Evolutionary conservation across 2,888 invertebrate genomes (phyloP).

Genomic region (Macaria notata): DNA sequence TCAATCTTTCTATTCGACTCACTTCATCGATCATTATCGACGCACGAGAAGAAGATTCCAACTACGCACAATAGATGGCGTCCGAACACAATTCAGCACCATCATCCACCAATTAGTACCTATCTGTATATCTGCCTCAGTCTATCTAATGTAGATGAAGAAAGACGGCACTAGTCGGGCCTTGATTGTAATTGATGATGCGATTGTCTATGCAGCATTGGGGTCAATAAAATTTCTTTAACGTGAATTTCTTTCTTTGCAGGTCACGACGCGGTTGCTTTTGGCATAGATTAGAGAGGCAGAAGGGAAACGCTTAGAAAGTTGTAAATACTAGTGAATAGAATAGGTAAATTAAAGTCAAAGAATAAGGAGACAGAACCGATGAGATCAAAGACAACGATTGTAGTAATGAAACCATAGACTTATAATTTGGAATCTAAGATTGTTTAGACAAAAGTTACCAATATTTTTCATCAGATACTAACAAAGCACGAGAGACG

Average conservation of each 20-base stretch:
- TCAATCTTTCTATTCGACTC: constrained; percentile 48
- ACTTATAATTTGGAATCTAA: too few species aligned
- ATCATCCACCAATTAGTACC: constrained; percentile 76
- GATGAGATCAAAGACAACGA: too few species aligned
- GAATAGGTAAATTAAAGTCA: too few species aligned
- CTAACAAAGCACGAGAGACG: too few species aligned
- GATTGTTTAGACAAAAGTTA: too few species aligned
- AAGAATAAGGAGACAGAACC: too few species aligned
- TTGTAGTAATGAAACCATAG: too few species aligned
- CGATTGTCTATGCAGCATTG: constrained; percentile 67
- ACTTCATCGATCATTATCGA: constrained; percentile 78
- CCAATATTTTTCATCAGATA: too few species aligned
- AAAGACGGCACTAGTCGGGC: constrained; percentile 51
- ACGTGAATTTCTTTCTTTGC: constrained; percentile 66
- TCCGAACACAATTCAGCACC: constrained; percentile 70
- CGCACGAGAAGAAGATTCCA: constrained; percentile 64
- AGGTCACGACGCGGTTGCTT: constrained; percentile 45
- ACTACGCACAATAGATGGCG: constrained; percentile 80
- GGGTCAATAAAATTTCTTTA: constrained; percentile 68
- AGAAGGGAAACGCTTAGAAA: neutral
- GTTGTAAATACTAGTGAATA: too few species aligned
- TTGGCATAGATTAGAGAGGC: constrained; percentile 12
- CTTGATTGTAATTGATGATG: constrained; percentile 81
- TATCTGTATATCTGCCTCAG: constrained; percentile 43
- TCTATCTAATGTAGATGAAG: constrained; percentile 33